Evolutionary conservation across 2,888 invertebrate species (phyloP).

Genomic region (Himalopsyche japonica): DNA sequence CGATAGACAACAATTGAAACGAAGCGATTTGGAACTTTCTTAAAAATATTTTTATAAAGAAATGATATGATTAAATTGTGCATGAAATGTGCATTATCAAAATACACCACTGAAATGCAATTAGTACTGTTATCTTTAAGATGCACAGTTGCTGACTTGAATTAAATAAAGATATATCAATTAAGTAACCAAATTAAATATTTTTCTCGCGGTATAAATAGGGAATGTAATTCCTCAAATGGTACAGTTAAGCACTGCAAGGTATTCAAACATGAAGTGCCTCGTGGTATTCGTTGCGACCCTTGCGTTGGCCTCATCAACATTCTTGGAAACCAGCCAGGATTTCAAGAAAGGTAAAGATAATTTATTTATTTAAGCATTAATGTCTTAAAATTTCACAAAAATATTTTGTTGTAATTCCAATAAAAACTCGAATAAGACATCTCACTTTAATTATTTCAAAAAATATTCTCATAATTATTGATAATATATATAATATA

Average conservation of each 20-base stretch:
- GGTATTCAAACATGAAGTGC: constrained; percentile 53
- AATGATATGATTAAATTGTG: no score
- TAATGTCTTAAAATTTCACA: background rate
- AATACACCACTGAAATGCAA: background rate
- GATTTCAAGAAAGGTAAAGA: constrained; percentile 45
- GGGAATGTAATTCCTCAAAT: background rate
- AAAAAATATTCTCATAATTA: no score
- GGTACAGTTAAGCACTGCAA: constrained; percentile 7
- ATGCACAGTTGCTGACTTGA: background rate
- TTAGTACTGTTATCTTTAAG: background rate
- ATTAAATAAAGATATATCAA: background rate
- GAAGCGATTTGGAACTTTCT: no score
- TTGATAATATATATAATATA: no score
- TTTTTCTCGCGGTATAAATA: background rate
- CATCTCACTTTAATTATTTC: no score
- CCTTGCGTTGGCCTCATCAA: constrained; percentile 50
- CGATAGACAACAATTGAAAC: no score
- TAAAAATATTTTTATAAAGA: no score
- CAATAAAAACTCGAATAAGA: no score
- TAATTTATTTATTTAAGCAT: background rate
- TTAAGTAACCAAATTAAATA: background rate
- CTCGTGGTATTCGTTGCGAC: constrained; percentile 53
- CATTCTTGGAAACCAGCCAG: constrained; percentile 44
- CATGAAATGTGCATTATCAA: no score
- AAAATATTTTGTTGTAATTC: no score